Conservation (phyloP, 2,113 vertebrate species). For the Sigmodon hispidus region DNA sequence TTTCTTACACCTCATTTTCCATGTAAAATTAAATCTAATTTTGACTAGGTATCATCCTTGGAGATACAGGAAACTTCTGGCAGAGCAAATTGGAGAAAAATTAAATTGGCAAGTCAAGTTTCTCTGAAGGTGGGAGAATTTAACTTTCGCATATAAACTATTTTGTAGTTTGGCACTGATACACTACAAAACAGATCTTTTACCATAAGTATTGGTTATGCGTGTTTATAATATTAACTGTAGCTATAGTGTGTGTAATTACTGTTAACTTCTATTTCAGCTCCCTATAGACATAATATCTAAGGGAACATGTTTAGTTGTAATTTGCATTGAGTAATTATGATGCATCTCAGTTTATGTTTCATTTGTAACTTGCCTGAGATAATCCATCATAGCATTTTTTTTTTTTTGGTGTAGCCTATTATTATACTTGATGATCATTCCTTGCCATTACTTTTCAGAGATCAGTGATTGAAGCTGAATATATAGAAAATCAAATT, state of each 20-base stretch:
- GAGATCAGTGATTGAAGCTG: neutral
- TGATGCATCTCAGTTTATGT: neutral
- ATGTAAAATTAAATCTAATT: constrained; percentile 27
- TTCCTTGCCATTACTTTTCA: neutral
- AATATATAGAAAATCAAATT: neutral
- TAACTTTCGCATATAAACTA: neutral
- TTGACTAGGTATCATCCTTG: neutral
- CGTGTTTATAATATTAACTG: neutral
- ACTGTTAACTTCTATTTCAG: neutral
- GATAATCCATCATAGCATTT: neutral
- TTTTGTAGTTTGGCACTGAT: neutral
- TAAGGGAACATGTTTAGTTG: neutral
- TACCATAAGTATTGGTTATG: neutral
- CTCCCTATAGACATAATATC: neutral
- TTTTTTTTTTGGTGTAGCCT: neutral
- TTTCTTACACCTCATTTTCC: constrained; percentile 19
- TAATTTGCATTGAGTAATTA: neutral
- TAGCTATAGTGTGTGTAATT: neutral
- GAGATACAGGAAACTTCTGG: neutral
- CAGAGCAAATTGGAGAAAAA: constrained; percentile 1
- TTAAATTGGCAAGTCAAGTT: neutral
- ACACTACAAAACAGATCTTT: neutral
- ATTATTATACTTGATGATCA: neutral
- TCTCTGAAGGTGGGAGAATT: neutral
- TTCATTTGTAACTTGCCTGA: neutral